phyloP scores from a whole-genome alignment of 2,888 invertebrate genomes.

The Pyrrhia umbra region DNA sequence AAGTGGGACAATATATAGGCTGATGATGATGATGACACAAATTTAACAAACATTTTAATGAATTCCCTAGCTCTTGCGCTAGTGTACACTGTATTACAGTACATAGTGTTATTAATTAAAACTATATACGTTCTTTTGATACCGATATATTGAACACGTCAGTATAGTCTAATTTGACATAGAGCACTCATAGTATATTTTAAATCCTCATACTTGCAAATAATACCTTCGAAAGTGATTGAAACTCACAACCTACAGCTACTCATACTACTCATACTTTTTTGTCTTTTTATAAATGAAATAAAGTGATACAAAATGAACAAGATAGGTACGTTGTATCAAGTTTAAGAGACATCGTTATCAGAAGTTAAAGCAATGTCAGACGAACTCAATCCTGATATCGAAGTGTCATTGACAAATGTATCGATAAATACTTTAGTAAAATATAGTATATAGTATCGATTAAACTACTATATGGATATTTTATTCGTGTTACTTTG shows the following conservation, averaged over 20 bases:
- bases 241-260: no score
- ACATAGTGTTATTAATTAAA: no score
- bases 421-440: slow-evolving; percentile 10
- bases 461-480: background rate
- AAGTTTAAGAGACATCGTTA: slow-evolving; percentile 34
- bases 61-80: no score
- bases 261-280: background rate
- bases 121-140: no score
- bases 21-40: no score
- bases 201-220: no score
- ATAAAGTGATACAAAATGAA: slow-evolving; percentile 27
- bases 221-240: background rate
- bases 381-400: slow-evolving; percentile 35
- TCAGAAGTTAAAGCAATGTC: slow-evolving; percentile 61
- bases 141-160: no score
- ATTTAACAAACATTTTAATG: no score
- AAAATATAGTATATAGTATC: background rate
- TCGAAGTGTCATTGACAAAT: slow-evolving; percentile 37
- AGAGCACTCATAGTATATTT: no score
- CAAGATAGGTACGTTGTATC: slow-evolving; percentile 20
- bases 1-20: no score
- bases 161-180: no score
- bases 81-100: no score
- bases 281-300: slow-evolving; percentile 8
- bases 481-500: background rate